phyloP scores from a whole-genome alignment of 2,888 invertebrate species.

The Tortricodes alternella region DNA sequence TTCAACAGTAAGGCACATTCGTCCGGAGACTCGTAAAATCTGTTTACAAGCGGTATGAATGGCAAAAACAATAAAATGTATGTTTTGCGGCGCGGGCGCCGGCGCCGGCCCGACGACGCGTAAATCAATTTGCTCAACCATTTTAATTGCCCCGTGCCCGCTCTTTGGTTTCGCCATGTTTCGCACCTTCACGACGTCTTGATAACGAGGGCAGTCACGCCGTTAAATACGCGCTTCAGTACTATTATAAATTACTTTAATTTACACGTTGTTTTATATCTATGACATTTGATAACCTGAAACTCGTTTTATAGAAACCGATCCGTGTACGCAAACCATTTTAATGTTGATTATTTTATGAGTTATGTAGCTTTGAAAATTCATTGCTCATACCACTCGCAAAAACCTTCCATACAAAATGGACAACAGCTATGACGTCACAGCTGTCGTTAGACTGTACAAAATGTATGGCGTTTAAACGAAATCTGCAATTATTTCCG shows the following conservation, averaged over 20 bases:
- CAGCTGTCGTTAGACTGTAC: too few species aligned
- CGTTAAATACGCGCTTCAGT: constrained; percentile 54
- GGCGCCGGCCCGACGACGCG: constrained; percentile 34
- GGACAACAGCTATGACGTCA: too few species aligned
- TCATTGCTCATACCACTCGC: too few species aligned
- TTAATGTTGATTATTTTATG: too few species aligned
- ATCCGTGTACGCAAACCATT: too few species aligned
- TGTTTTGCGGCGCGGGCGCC: constrained; percentile 34
- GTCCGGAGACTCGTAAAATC: constrained; percentile 40
- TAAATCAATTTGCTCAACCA: constrained; percentile 55
- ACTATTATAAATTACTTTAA: constrained; percentile 51
- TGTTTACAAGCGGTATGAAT: constrained; percentile 46
- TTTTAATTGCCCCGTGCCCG: constrained; percentile 55
- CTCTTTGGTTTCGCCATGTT: constrained; percentile 56
- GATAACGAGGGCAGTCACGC: constrained; percentile 50
- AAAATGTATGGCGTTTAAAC: too few species aligned
- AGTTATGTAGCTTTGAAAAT: too few species aligned
- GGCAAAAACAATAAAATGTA: constrained; percentile 43
- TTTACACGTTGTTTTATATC: constrained; percentile 35
- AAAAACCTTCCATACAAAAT: too few species aligned
- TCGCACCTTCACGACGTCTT: constrained; percentile 54
- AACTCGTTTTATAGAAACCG: constrained; percentile 8
- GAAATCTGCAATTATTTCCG: too few species aligned
- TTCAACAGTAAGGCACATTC: constrained; percentile 21
- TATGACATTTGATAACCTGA: constrained; percentile 36